phyloP scores from a whole-genome alignment of 1,140 invertebrate genomes.

The Zophobas morio region DNA sequence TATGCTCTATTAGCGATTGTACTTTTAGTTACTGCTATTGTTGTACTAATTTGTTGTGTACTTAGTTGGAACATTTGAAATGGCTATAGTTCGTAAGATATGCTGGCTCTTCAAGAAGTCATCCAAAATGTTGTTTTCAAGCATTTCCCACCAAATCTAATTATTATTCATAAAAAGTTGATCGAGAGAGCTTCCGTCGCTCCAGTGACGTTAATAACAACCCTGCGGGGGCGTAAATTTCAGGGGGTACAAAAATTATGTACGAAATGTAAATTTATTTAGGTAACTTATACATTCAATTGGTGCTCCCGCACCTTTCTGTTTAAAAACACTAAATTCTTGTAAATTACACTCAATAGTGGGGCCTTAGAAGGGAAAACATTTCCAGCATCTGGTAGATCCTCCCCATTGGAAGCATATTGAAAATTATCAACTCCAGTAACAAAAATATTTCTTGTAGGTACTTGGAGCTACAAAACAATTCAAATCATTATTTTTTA shows the following conservation, averaged over 20 bases:
- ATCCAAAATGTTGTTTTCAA: too few relatives aligned
- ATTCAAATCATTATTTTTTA: not conserved
- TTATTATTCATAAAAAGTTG: too few relatives aligned
- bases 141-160: too few relatives aligned
- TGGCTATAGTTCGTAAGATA: too few relatives aligned
- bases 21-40: too few relatives aligned
- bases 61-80: too few relatives aligned
- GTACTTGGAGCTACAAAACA: conserved; percentile 79
- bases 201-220: not conserved
- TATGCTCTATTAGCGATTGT: too few relatives aligned
- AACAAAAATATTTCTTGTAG: not conserved
- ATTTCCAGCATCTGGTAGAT: conserved; percentile 98
- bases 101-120: too few relatives aligned
- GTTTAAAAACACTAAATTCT: conserved; percentile 91
- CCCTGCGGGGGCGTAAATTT: not conserved
- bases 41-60: too few relatives aligned
- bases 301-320: conserved; percentile 93
- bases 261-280: conserved; percentile 68
- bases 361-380: conserved; percentile 91
- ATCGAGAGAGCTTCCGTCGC: not conserved
- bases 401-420: conserved; percentile 91
- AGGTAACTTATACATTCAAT: conserved; percentile 88
- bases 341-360: conserved; percentile 90
- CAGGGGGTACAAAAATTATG: not conserved
- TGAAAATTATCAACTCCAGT: conserved; percentile 64